Evolutionary conservation across 1,140 invertebrate species (phyloP), one percentile per base, ranked within the genome.

Genomic region (Eciton burchellii): DNA sequence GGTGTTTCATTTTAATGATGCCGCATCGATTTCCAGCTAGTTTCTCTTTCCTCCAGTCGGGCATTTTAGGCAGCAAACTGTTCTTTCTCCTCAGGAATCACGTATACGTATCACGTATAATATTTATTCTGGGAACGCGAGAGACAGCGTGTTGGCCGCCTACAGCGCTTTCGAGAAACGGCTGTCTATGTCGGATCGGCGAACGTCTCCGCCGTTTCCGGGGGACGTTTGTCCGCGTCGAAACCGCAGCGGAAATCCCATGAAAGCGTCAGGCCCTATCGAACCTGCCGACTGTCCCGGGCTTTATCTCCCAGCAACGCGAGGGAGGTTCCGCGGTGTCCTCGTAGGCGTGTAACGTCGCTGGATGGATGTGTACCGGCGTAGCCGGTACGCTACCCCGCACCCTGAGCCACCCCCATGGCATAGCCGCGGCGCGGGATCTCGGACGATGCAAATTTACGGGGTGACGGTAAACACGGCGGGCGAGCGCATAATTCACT

Each of bases 401-500:
- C 35, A 35, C 35, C 35, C 35, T 6, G 35, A 3, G 35, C 35
- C 35, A 35, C 35, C 35, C n/a, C 35, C 35, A 35, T 35, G 35
- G 35, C 35, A 14, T 60, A 59, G 45, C 59, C 57, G 54, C 45
- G 56, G n/a, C n/a, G 81, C 21, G 65, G 41, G 54, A 63, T 71
- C 43, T 63, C 63, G 74, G 74, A 54, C 74, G 74, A 79, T 79
- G 74, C 74, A 85, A 85, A 88, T 88, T 88, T 88, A 88, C 83
- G 49, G 86, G 71, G 86, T 87, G 85, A 84, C 83, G 83, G 65
- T 82, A 60, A 87, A 88, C 86, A 88, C 54, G 76, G 65, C 57
- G 82, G 79, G 70, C 65, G 47, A 45, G 63, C 68, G 71, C 85
- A 88, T 88, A 88, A 88, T 87, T 88, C 86, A 84, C 82, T 65